A percentile compares a stretch with the other conserved stretches of the same genome.
Conservation (phyloP, 2,797 vertebrate genomes). For the Sebastes elongatus region DNA sequence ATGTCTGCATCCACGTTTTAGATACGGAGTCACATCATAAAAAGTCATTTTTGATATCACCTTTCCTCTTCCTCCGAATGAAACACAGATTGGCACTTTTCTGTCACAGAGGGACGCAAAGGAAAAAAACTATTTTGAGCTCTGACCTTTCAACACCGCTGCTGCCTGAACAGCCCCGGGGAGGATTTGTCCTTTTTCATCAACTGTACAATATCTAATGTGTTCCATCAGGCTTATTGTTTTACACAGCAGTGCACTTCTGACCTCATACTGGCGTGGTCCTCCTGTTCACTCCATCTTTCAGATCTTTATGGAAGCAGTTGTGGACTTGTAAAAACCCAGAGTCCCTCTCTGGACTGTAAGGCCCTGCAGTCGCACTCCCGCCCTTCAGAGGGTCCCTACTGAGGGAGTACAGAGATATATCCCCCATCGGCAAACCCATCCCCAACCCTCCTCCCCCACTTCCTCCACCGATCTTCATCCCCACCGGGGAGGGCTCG, state of each 20-base stretch:
- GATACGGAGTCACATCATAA: not conserved
- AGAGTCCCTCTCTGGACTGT: slow-evolving; percentile 89
- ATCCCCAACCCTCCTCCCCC: slow-evolving; percentile 46
- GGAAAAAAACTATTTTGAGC: slow-evolving; percentile 11
- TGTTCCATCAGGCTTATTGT: slow-evolving; percentile 19
- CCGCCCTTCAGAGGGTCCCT: slow-evolving; percentile 87
- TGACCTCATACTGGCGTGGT: slow-evolving; percentile 90
- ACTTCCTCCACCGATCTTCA: slow-evolving; percentile 83
- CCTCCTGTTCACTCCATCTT: slow-evolving; percentile 91
- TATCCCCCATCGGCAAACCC: slow-evolving; percentile 89
- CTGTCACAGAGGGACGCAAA: slow-evolving; percentile 4
- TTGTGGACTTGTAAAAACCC: slow-evolving; percentile 94
- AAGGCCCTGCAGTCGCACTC: slow-evolving; percentile 83
- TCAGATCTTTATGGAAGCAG: slow-evolving; percentile 93
- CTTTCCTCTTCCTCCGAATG: not conserved
- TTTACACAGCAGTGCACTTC: not conserved
- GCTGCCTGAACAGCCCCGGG: slow-evolving; percentile 14
- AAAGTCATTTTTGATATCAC: not conserved
- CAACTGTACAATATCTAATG: slow-evolving; percentile 16
- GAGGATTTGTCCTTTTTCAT: slow-evolving; percentile 35
- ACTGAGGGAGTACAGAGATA: slow-evolving; percentile 92
- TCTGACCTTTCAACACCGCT: slow-evolving; percentile 36
- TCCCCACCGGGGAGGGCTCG: slow-evolving; percentile 88
- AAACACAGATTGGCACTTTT: slow-evolving; percentile 26
- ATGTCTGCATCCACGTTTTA: not conserved